A percentile compares a stretch with the other conserved stretches of the same genome.
Evolutionary conservation across 2,113 vertebrate species (phyloP).

Genomic region (Alligator mississippiensis): DNA sequence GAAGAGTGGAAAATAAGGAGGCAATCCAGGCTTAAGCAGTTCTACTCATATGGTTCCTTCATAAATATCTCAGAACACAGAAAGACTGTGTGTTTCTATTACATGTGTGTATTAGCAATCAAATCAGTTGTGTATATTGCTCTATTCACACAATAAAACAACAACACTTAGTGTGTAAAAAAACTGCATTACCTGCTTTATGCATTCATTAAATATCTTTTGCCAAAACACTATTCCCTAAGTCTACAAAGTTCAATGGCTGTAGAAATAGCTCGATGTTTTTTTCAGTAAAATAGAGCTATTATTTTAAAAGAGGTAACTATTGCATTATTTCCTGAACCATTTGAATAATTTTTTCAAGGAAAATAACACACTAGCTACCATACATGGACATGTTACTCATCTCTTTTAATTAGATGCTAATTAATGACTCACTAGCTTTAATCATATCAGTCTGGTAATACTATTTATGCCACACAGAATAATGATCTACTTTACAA

Average conservation of each 20-base stretch:
- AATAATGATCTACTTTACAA: constrained; percentile 80
- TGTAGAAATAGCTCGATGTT: background rate
- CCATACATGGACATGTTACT: constrained; percentile 59
- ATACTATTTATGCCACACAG: constrained; percentile 78
- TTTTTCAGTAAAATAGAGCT: background rate
- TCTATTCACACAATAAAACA: background rate
- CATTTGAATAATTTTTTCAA: constrained; percentile 51
- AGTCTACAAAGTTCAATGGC: background rate
- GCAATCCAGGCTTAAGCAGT: background rate
- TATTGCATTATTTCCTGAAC: constrained; percentile 1
- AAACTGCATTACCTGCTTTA: background rate
- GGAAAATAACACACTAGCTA: constrained; percentile 64
- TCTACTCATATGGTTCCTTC: background rate
- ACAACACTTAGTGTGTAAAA: background rate
- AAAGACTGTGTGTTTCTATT: background rate
- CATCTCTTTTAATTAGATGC: constrained; percentile 79
- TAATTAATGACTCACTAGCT: constrained; percentile 78
- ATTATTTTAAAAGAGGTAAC: background rate
- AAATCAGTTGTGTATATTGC: accelerated
- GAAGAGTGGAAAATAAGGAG: background rate
- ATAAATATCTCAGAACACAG: background rate
- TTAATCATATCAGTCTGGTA: constrained; percentile 80
- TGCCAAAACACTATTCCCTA: accelerated
- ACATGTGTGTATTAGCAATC: background rate
- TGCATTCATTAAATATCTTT: background rate